phyloP scores from a whole-genome alignment of 2,797 vertebrate species.

The Avahi laniger region DNA sequence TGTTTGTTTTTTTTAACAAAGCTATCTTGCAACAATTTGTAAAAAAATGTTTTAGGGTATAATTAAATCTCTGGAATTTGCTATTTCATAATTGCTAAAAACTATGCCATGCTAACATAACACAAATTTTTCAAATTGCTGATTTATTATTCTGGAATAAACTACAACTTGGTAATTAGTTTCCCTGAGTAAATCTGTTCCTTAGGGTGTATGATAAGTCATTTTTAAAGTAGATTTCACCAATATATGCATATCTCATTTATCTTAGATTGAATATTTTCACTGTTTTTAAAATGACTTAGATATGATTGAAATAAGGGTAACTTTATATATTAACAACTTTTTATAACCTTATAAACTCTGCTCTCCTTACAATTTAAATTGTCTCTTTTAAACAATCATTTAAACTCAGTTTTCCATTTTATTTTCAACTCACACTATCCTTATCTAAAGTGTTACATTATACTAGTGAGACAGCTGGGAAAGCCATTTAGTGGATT shows the following conservation, averaged over 20 bases:
- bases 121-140: constrained; percentile 2
- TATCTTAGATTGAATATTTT: constrained; percentile 39
- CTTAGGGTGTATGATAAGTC: background rate
- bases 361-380: constrained; percentile 15
- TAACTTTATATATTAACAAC: constrained; percentile 46
- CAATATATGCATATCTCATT: background rate
- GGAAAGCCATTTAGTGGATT: background rate
- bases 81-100: background rate
- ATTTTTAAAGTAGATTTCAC: constrained; percentile 11
- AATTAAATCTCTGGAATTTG: background rate
- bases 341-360: constrained; percentile 42
- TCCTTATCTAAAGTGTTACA: background rate
- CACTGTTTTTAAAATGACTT: constrained; percentile 28
- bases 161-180: background rate
- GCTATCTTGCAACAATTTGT: background rate
- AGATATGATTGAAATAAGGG: constrained; percentile 40
- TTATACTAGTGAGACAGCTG: background rate
- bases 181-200: background rate
- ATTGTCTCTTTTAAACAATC: background rate
- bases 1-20: background rate
- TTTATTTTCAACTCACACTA: constrained; percentile 42
- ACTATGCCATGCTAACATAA: background rate
- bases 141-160: constrained; percentile 30
- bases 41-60: background rate
- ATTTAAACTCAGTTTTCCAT: constrained; percentile 19